A percentile compares a stretch with the other conserved stretches of the same genome.
phyloP scores from a whole-genome alignment of 2,888 invertebrate species.

The Agrochola macilenta region DNA sequence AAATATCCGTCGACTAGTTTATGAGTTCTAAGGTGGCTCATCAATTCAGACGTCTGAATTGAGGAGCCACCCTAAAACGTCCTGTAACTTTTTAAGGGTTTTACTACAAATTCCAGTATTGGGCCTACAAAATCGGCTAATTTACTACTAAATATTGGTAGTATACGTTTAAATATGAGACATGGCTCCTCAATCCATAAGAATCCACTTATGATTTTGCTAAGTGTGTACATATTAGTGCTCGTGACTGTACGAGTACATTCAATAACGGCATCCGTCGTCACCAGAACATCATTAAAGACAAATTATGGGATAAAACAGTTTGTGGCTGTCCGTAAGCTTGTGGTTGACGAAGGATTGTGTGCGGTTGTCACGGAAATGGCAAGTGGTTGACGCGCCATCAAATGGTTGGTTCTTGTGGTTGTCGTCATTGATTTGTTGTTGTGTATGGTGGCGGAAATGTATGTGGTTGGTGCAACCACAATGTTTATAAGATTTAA shows the following conservation, averaged over 20 bases:
- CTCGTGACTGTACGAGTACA: not conserved
- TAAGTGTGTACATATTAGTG: not conserved
- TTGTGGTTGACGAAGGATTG: constrained; percentile 66
- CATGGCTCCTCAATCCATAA: too few species aligned
- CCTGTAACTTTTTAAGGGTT: too few species aligned
- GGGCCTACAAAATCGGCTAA: too few species aligned
- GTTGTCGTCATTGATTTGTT: constrained; percentile 51
- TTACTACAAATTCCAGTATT: too few species aligned
- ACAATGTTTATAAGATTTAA: not conserved
- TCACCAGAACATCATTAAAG: constrained; percentile 60
- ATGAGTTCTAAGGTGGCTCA: too few species aligned
- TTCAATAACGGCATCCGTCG: constrained; percentile 49
- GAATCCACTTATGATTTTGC: not conserved
- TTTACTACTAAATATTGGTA: too few species aligned
- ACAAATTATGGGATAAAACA: constrained; percentile 69
- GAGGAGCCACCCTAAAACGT: too few species aligned
- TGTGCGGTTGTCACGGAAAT: constrained; percentile 64
- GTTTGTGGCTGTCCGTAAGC: constrained; percentile 63
- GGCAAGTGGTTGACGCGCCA: constrained; percentile 59
- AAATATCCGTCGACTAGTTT: too few species aligned
- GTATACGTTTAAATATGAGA: too few species aligned
- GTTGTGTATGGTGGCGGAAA: constrained; percentile 22
- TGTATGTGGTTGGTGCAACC: constrained; percentile 15
- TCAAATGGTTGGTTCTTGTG: constrained; percentile 55
- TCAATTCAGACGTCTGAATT: too few species aligned